phyloP scores from a whole-genome alignment of 2,888 invertebrate species.

The Parnassius mnemosyne region DNA sequence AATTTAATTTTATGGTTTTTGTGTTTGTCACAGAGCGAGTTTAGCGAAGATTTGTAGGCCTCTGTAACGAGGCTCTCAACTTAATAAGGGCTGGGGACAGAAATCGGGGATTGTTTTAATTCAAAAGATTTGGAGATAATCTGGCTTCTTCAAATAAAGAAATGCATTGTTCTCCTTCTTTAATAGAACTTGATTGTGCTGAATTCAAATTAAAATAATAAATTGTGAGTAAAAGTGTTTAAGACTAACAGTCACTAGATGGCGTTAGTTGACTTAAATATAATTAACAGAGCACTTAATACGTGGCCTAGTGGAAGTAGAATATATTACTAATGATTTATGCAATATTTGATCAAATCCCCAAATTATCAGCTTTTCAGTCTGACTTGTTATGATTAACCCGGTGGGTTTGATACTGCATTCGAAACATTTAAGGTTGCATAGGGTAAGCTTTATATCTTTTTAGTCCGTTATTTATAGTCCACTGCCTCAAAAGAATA shows the following conservation, averaged over 20 bases:
- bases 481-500: too few species aligned
- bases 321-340: too few species aligned
- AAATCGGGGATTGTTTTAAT: constrained; percentile 26
- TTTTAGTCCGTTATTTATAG: too few species aligned
- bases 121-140: constrained; percentile 19
- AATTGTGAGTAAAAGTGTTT: not conserved
- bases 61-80: constrained; percentile 59
- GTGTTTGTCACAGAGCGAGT: constrained; percentile 76
- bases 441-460: not conserved
- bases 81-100: constrained; percentile 52
- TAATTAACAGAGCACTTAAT: too few species aligned
- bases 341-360: too few species aligned
- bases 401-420: too few species aligned
- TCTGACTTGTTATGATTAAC: too few species aligned
- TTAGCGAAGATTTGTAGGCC: constrained; percentile 70
- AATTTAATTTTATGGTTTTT: constrained; percentile 81
- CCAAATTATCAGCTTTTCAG: too few species aligned
- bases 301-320: too few species aligned
- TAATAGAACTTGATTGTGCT: not conserved
- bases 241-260: constrained; percentile 6
- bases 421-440: not conserved
- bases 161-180: constrained; percentile 8
- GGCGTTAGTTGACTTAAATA: constrained; percentile 1
- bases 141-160: not conserved
- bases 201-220: not conserved